phyloP scores from a whole-genome alignment of 1,140 invertebrate genomes.

The Bombus impatiens region DNA sequence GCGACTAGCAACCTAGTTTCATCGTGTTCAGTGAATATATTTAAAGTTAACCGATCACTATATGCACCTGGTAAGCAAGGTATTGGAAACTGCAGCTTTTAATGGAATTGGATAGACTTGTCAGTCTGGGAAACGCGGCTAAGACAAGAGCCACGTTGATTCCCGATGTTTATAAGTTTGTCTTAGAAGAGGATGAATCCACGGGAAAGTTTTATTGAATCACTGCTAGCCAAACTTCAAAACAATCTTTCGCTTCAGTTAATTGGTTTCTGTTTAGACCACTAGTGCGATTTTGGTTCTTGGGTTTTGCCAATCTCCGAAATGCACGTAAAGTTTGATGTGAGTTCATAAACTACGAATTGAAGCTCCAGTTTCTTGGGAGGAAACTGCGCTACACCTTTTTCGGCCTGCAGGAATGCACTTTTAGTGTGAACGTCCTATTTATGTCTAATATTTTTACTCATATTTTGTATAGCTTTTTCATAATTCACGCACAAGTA shows the following conservation, averaged over 20 bases:
- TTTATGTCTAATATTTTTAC: neutral
- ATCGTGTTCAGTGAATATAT: constrained; percentile 56
- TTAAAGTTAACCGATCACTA: constrained; percentile 60
- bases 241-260: neutral
- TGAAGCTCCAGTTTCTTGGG: neutral
- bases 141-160: neutral
- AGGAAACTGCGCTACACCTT: neutral
- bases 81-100: constrained; percentile 53
- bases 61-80: constrained; percentile 28
- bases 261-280: neutral
- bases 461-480: too few species aligned
- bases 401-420: neutral
- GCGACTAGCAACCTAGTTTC: constrained; percentile 56
- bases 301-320: neutral
- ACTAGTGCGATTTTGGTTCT: neutral
- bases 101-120: constrained; percentile 56
- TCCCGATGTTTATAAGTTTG: constrained; percentile 15
- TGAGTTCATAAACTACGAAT: neutral
- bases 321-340: neutral
- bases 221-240: neutral
- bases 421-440: neutral
- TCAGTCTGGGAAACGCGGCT: constrained; percentile 24
- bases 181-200: neutral
- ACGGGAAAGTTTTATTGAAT: neutral
- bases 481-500: too few species aligned